A percentile compares a stretch with the other conserved stretches of the same genome.
phyloP scores from a whole-genome alignment of 2,113 vertebrate species.

The Rhinoderma darwinii region DNA sequence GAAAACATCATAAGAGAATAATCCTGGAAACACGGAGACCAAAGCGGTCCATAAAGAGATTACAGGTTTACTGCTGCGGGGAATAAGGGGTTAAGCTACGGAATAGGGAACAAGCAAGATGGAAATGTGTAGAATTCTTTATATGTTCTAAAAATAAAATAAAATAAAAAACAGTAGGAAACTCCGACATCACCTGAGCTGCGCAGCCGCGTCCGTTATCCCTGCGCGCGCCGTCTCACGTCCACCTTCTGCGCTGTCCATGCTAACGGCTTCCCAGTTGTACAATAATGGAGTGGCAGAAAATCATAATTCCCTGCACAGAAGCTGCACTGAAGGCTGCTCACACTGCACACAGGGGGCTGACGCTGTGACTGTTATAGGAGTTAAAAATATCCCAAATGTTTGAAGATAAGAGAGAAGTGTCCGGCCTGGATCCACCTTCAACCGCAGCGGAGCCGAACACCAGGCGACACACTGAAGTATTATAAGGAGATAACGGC shows the following conservation, averaged over 20 bases:
- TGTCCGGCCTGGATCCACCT: not conserved
- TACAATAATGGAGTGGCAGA: no score
- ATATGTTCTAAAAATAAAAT: no score
- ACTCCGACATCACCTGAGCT: not conserved
- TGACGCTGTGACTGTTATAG: not conserved
- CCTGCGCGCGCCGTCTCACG: not conserved
- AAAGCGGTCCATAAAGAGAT: no score
- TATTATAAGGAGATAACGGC: not conserved
- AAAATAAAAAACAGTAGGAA: no score
- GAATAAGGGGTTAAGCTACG: no score
- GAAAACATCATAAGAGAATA: no score
- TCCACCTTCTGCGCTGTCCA: not conserved
- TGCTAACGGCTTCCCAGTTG: not conserved
- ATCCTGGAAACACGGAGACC: no score
- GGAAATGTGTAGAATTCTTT: no score
- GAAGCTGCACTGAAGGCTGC: not conserved
- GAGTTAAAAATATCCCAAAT: slow-evolving; percentile 6
- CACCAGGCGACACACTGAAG: no score
- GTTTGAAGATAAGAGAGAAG: not conserved
- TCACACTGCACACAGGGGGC: not conserved
- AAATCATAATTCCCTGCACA: not conserved
- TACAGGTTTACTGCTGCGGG: no score
- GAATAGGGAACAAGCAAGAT: no score
- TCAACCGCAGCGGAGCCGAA: no score
- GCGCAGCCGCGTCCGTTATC: not conserved